These are phyloP conservation scores for Rhipidura dahli DNA, from an alignment of 2,113 vertebrate genomes.

Conservation along the genomic window DNA sequence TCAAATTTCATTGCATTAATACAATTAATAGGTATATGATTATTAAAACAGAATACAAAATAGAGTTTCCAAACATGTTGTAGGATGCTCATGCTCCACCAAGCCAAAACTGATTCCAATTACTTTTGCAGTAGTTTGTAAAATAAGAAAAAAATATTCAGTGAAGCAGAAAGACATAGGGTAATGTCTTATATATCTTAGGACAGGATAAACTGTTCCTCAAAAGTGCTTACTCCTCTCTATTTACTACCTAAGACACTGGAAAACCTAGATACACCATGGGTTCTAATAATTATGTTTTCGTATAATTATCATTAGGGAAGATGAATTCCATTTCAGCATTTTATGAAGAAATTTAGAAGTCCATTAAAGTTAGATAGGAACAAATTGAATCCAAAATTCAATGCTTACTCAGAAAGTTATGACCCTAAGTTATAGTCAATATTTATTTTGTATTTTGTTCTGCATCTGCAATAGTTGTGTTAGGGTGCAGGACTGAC, in stretches of 20 bases:
- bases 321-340: background rate
- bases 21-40: background rate
- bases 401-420: background rate
- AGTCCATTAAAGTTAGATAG: background rate
- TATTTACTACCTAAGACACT: background rate
- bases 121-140: background rate
- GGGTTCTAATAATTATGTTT: background rate
- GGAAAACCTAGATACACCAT: background rate
- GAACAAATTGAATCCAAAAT: background rate
- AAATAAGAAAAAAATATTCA: background rate
- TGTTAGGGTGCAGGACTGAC: background rate
- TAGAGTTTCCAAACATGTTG: background rate
- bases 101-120: background rate
- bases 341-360: background rate
- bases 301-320: background rate
- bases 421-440: background rate
- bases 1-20: background rate
- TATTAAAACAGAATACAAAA: background rate
- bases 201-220: background rate
- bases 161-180: background rate
- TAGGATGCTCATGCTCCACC: background rate
- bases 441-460: background rate
- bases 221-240: background rate
- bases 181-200: background rate
- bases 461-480: background rate